A percentile compares a stretch with the other conserved stretches of the same genome.
Conservation (phyloP, 2,888 invertebrate species). For the Dorcus parallelipipedus region DNA sequence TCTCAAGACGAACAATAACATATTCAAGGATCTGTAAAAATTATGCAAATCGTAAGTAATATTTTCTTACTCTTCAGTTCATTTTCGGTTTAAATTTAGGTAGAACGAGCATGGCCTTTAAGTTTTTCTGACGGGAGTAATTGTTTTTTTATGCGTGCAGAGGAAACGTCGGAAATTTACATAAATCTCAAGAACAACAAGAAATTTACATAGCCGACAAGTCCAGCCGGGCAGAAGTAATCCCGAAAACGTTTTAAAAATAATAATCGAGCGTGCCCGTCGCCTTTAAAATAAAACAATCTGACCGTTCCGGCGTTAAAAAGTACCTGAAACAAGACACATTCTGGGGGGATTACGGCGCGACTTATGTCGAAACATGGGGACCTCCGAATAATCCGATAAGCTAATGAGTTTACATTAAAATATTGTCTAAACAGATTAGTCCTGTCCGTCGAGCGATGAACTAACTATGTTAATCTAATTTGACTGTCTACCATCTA, state of each 20-base stretch:
- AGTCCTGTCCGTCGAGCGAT: conserved; percentile 20
- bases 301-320: background rate
- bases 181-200: background rate
- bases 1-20: too few species aligned
- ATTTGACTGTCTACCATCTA: conserved; percentile 9
- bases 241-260: background rate
- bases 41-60: too few species aligned
- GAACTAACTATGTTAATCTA: conserved; percentile 9
- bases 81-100: too few species aligned
- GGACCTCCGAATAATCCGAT: conserved; percentile 33
- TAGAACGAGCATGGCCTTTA: too few species aligned
- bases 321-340: background rate
- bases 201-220: background rate
- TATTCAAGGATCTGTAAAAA: too few species aligned
- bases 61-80: too few species aligned
- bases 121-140: too few species aligned
- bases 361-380: conserved; percentile 6
- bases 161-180: too few species aligned
- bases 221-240: background rate
- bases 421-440: conserved; percentile 41
- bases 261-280: background rate
- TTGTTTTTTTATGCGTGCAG: too few species aligned
- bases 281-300: background rate
- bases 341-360: conserved; percentile 14
- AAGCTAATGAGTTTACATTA: conserved; percentile 42